Base-by-base conservation (phyloP, 2,797 vertebrate genomes). In the Anisognathus igniventris region DNA sequence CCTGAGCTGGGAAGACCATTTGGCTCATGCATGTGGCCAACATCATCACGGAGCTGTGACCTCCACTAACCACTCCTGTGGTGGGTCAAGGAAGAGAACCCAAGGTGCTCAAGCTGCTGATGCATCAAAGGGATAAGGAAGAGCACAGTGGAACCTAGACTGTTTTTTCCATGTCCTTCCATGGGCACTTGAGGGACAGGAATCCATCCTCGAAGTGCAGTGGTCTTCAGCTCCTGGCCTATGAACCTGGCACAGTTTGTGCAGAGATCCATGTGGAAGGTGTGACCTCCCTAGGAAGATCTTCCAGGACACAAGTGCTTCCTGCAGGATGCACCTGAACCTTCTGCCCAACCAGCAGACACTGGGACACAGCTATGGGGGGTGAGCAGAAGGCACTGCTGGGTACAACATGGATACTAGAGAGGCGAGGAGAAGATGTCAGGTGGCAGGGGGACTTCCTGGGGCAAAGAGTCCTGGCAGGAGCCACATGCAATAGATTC, bases 371-470 rank as follows among this genome's bases (percentile, higher is more conserved):
- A 22, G 70, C 28, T 31, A 1, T 3, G 7, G 39, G 23, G 14
- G 24, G 13, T 7, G 40, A 77, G 53, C 61, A 51, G 37, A 23
- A 23, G 35, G 18, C 16, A 23, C n/a, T 15, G 66, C 24, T 8
- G 58, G 45, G 39, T n/a, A 3, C 31, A 13, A 10, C 1, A 0
- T 4, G 25, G 35, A 3, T 1, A 3, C n/a, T 4, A 2, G 18
- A 18, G 7, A 51, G n/a, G 8, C 47, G 13, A 50, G 70, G 45
- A 62, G 22, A 25, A 64, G 68, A 28, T 3, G 6, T 15, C 25
- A 35, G 51, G 27, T 35, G 40, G 22, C 31, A 62, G 56, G 30
- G 39, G 42, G 30, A 67, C 28, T 7, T 66, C 5, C 10, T 20
- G 33, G 24, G 8, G 4, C 27, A 40, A 44, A 45, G 9, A 20